Percentiles rank a stretch among this genome's conserved stretches.
phyloP scores from a whole-genome alignment of 2,113 vertebrate genomes.

The Fregata magnificens region DNA sequence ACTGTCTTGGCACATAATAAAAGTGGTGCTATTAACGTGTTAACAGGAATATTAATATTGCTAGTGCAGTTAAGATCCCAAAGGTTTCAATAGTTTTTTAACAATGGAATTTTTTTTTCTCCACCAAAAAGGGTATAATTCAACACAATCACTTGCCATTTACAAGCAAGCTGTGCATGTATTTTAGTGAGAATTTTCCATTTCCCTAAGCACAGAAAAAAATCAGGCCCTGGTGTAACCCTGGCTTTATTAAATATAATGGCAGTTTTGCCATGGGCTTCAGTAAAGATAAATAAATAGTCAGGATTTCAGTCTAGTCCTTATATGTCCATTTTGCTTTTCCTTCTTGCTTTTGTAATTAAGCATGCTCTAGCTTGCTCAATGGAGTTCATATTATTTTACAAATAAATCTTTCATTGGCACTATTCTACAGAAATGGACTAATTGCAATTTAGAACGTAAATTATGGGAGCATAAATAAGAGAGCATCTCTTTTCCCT shows the following conservation, averaged over 20 bases:
- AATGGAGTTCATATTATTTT: not conserved
- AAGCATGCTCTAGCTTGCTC: not conserved
- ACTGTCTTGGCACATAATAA: not conserved
- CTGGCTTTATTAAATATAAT: not conserved
- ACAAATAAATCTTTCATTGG: not conserved
- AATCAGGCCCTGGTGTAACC: not conserved
- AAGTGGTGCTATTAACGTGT: not conserved
- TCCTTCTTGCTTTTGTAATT: not conserved
- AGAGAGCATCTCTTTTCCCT: not conserved
- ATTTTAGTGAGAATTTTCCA: not conserved
- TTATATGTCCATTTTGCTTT: not conserved
- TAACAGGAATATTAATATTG: not conserved
- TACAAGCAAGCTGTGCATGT: not conserved
- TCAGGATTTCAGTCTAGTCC: not conserved
- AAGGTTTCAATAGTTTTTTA: not conserved
- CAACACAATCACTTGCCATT: not conserved
- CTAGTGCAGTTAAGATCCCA: not conserved
- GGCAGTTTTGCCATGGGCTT: not conserved
- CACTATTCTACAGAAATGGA: not conserved
- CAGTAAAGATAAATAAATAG: not conserved
- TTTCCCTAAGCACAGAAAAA: not conserved
- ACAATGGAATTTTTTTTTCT: not conserved
- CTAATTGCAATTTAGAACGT: not conserved
- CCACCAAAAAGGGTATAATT: not conserved
- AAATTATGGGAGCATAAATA: not conserved